Percentiles rank a stretch among this genome's conserved stretches.
Conservation (phyloP, 1,140 invertebrate species). For the Belonocnema kinseyi region DNA sequence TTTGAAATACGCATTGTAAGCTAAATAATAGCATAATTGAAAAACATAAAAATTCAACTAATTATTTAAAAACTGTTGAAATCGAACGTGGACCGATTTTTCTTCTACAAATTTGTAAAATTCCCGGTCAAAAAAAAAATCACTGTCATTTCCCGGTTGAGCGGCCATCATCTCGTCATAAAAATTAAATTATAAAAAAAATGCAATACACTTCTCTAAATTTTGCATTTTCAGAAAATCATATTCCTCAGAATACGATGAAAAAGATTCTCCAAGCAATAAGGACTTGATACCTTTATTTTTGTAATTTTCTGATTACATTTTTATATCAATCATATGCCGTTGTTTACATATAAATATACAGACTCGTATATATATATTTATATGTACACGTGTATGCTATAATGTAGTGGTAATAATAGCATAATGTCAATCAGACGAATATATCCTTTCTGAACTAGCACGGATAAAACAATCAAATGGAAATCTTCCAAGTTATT, state of each 20-base stretch:
- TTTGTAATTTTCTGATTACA: conserved; percentile 52
- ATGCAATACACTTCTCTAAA: too few relatives aligned
- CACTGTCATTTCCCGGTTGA: too few relatives aligned
- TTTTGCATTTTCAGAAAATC: too few relatives aligned
- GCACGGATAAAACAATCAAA: conserved; percentile 4
- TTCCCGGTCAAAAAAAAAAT: too few relatives aligned
- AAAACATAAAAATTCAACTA: too few relatives aligned
- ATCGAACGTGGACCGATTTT: too few relatives aligned
- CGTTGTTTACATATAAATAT: conserved; percentile 12
- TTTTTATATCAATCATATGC: conserved; percentile 34
- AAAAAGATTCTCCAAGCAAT: not conserved
- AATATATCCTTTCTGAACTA: conserved; percentile 10
- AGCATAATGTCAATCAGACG: conserved; percentile 32
- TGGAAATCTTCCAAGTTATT: not conserved
- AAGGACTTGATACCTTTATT: conserved; percentile 51
- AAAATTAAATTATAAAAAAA: too few relatives aligned
- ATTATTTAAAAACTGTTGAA: too few relatives aligned
- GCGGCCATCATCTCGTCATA: too few relatives aligned
- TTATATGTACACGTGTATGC: conserved; percentile 10
- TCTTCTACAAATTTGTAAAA: too few relatives aligned
- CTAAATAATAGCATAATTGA: too few relatives aligned
- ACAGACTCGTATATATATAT: conserved; percentile 16
- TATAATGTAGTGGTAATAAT: conserved; percentile 40
- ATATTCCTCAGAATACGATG: not conserved
- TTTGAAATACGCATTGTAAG: too few relatives aligned